phyloP scores from a whole-genome alignment of 2,113 vertebrate genomes.

The Catharus fuscescens region DNA sequence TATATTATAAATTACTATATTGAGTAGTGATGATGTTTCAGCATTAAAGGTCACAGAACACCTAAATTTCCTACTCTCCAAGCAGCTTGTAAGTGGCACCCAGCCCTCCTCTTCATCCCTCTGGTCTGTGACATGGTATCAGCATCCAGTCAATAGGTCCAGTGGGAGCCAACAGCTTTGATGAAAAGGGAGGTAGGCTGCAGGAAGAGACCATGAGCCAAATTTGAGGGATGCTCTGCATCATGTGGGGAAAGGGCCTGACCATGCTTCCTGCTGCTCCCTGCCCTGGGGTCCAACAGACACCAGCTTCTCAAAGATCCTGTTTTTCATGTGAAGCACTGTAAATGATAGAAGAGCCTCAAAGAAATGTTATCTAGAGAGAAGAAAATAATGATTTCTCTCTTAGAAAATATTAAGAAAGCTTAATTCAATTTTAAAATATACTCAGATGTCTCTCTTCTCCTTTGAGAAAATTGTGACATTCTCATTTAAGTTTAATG shows the following conservation, averaged over 20 bases:
- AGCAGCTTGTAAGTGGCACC: not conserved
- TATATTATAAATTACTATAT: not conserved
- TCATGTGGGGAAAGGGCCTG: not conserved
- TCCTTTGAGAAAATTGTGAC: not conserved
- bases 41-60: not conserved
- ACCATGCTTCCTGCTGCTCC: fast-evolving
- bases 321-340: fast-evolving
- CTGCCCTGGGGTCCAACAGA: fast-evolving
- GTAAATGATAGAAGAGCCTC: fast-evolving
- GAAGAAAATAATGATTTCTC: not conserved
- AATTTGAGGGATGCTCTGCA: not conserved
- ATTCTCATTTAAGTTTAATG: not conserved
- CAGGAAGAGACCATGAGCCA: fast-evolving
- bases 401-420: not conserved
- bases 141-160: fast-evolving
- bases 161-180: not conserved
- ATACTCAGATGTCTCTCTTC: not conserved
- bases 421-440: not conserved
- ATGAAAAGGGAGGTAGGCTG: not conserved
- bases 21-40: not conserved
- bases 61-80: not conserved
- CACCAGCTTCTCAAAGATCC: not conserved
- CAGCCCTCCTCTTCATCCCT: not conserved
- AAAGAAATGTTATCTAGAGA: not conserved
- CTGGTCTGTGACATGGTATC: not conserved